These are phyloP conservation scores for Gymnodraco acuticeps DNA, from an alignment of 2,797 vertebrate genomes.

Conservation along the genomic window DNA sequence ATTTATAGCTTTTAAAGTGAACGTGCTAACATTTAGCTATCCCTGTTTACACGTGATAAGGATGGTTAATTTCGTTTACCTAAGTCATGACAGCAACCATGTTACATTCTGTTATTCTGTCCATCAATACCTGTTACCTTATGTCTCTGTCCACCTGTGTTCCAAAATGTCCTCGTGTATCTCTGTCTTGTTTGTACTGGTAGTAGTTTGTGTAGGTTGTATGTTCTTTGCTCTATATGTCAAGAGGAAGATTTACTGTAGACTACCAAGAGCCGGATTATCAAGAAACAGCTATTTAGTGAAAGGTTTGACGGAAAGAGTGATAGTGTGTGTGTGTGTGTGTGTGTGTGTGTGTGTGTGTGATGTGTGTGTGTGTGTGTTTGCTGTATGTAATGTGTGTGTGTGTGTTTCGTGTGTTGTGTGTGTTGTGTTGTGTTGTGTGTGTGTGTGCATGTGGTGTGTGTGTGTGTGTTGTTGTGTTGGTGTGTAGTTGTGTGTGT, in stretches of 20 bases:
- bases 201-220: conserved; percentile 14
- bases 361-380: too few species aligned
- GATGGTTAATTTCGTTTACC: too few species aligned
- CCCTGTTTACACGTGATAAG: not conserved
- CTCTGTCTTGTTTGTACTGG: conserved; percentile 1
- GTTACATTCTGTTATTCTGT: not conserved
- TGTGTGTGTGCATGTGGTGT: too few species aligned
- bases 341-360: too few species aligned
- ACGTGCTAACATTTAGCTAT: not conserved
- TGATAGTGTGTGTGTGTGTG: too few species aligned
- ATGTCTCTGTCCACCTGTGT: not conserved
- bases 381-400: too few species aligned
- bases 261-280: conserved; percentile 71
- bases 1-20: not conserved
- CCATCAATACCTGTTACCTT: not conserved
- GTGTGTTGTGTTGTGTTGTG: too few species aligned
- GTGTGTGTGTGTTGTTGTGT: too few species aligned
- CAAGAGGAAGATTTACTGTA: conserved; percentile 57
- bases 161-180: not conserved
- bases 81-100: not conserved
- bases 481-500: too few species aligned
- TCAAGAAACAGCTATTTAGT: conserved; percentile 62
- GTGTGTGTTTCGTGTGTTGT: too few species aligned
- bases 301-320: too few species aligned
- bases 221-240: conserved; percentile 46